Base-by-base conservation (phyloP, 2,888 invertebrate species). In the Oscheius myriophilus region DNA sequence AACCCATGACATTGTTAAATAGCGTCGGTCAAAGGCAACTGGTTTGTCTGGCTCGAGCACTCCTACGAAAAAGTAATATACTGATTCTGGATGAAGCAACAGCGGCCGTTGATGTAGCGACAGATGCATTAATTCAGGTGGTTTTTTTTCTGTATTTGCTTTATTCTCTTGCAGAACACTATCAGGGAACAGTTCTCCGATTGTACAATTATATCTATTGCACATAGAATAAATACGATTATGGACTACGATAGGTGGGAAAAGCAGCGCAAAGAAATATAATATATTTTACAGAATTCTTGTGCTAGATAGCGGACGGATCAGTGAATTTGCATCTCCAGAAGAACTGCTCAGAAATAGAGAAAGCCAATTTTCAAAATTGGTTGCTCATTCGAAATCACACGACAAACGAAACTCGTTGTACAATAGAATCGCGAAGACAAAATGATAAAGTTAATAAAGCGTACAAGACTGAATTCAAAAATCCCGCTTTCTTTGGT, bases 161-260 rank as follows among this genome's bases (percentile, higher is more conserved):
- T 7, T 7, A 21, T 9, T 18, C 6, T 12, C 12, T 46, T 26
- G 21, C 89, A 92, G 58, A 76, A 71, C 59, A 75, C 79, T 9
- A 79, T 79, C 33, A 57, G 78, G 21, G 90, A 91, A 26, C 93
- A 94, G 87, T 95, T 95, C 87, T 91, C 90, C 71, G 90, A 92
- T 71, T 93, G 93, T 88, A 95, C 95, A 6, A 92, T 95, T 61
- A 90, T 95, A 26, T 95, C 94, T 0, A 95, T 95, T 87, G 95
- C 95, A 45, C 95, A 95, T 89, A 91, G 95, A 18, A 90, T 95
- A 71, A 94, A 94, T 88, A 95, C 95, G 26, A 94, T 95, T 81
- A 90, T 95, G 91, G 94, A 94, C 89, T 93, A 92, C 41, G 92
- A 93, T 83, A 73, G 73, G 79, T 79, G 33, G 33, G 33, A 45